These are phyloP conservation scores for Lanius ludovicianus DNA, from an alignment of 2,113 vertebrate genomes.

Conservation along the genomic window DNA sequence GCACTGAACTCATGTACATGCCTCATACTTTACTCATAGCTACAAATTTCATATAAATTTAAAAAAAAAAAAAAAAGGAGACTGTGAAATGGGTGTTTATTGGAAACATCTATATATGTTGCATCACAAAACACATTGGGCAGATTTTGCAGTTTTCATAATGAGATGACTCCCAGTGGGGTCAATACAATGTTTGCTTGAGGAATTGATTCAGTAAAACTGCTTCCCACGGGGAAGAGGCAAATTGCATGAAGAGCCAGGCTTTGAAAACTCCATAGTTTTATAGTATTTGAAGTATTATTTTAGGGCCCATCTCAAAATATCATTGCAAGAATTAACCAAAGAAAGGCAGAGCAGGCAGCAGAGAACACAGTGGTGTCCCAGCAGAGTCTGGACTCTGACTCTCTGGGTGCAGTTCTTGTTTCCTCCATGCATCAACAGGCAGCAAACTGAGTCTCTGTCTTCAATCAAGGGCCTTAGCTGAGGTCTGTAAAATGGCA, in stretches of 20 bases:
- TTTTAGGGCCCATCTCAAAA: conserved; percentile 14
- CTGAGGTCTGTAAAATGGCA: conserved; percentile 41
- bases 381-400: neutral
- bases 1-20: neutral
- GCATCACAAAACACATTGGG: neutral
- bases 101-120: conserved; percentile 10
- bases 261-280: neutral
- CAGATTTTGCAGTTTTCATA: neutral
- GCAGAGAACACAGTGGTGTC: neutral
- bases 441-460: conserved; percentile 42
- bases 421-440: conserved; percentile 15
- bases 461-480: conserved; percentile 50
- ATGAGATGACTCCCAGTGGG: neutral
- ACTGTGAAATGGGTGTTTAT: neutral
- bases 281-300: neutral
- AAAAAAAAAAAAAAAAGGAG: neutral
- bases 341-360: neutral
- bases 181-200: conserved; percentile 6
- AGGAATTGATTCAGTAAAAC: neutral
- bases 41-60: neutral
- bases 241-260: neutral
- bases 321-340: neutral
- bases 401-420: neutral
- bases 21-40: neutral
- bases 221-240: neutral